These are phyloP conservation scores for Archaeoteleia sp. DNA, from an alignment of 2,888 invertebrate species.

Conservation along the genomic window DNA sequence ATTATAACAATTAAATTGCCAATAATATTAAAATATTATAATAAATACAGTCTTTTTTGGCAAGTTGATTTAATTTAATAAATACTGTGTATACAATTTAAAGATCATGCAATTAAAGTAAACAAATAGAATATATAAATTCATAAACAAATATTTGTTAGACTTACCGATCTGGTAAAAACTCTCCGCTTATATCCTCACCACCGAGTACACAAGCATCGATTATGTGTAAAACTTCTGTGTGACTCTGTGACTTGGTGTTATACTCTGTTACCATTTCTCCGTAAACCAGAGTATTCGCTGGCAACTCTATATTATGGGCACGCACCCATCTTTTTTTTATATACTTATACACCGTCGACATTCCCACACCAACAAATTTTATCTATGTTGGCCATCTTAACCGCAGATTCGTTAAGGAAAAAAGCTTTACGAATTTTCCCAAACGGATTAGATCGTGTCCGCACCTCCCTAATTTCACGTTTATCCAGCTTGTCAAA, in stretches of 20 bases:
- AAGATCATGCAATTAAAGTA: no score
- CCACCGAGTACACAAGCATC: slow-evolving; percentile 86
- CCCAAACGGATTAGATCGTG: slow-evolving; percentile 95
- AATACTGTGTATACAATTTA: no score
- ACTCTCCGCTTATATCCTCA: slow-evolving; percentile 78
- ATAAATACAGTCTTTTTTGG: no score
- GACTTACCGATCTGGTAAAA: slow-evolving; percentile 77
- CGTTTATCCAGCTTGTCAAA: slow-evolving; percentile 88
- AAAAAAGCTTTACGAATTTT: slow-evolving; percentile 92
- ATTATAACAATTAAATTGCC: no score
- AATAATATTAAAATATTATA: no score
- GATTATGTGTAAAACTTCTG: slow-evolving; percentile 83
- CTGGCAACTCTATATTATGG: slow-evolving; percentile 79
- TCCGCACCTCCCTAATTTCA: slow-evolving; percentile 87
- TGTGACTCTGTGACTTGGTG: slow-evolving; percentile 78
- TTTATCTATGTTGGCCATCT: slow-evolving; percentile 98
- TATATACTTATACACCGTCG: slow-evolving; percentile 78
- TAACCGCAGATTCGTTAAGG: slow-evolving; percentile 94
- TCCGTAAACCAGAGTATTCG: slow-evolving; percentile 83
- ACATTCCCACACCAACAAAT: slow-evolving; percentile 79
- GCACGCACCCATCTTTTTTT: slow-evolving; percentile 76
- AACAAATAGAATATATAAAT: no score
- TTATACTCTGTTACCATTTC: slow-evolving; percentile 82
- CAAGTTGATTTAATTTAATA: no score
- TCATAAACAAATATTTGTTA: no score